Evolutionary conservation across 2,888 invertebrate species (phyloP).

Genomic region (Vannuccia rotundouncinata): DNA sequence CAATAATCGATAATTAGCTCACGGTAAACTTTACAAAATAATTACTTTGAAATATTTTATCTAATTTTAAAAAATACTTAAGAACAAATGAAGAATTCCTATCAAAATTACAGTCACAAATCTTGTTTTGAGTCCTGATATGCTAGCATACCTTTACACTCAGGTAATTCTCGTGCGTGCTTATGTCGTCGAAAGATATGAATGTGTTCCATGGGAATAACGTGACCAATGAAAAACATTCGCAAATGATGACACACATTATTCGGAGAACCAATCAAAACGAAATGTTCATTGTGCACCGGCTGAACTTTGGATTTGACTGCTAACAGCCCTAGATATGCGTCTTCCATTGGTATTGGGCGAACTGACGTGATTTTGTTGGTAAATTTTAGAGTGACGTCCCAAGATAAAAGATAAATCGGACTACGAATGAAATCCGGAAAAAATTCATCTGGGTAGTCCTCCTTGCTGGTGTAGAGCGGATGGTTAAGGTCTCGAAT

Average conservation of each 20-base stretch:
- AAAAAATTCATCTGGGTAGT: constrained; percentile 40
- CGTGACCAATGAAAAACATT: constrained; percentile 42
- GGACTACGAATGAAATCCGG: constrained; percentile 43
- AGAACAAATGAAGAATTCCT: no score
- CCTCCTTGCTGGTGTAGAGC: constrained; percentile 38
- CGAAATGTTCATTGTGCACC: constrained; percentile 42
- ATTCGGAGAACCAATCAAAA: constrained; percentile 38
- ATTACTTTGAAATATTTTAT: no score
- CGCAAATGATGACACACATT: constrained; percentile 41
- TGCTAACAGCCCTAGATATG: constrained; percentile 42
- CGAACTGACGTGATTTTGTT: constrained; percentile 32
- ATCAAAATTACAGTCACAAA: no score
- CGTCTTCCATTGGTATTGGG: constrained; percentile 43
- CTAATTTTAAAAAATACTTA: no score
- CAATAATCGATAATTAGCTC: no score
- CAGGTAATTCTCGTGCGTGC: constrained; percentile 28
- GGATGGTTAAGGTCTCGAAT: constrained; percentile 41
- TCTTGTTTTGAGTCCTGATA: constrained; percentile 10
- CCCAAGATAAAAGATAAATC: constrained; percentile 42
- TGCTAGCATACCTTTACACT: constrained; percentile 37
- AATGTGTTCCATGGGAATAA: constrained; percentile 41
- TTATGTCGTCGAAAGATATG: constrained; percentile 38
- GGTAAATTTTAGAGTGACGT: constrained; percentile 37
- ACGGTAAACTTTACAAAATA: no score
- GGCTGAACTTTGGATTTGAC: constrained; percentile 40